These are phyloP conservation scores for Apostichopus japonicus DNA, from an alignment of 35 echinoderm and acorn worm species.

Conservation along the genomic window DNA sequence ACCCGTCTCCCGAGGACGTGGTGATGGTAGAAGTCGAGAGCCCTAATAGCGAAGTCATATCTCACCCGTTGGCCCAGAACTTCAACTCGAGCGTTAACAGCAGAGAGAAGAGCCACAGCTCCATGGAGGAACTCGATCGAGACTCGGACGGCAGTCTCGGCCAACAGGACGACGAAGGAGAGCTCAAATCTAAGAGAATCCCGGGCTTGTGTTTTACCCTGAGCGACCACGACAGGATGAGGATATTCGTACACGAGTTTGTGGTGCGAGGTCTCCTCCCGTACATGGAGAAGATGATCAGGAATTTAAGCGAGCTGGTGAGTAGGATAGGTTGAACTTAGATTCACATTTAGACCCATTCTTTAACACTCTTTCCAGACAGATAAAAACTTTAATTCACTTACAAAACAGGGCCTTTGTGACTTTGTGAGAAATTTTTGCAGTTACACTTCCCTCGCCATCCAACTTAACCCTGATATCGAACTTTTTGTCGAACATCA, in stretches of 20 bases:
- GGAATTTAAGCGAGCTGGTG: conserved; percentile 90
- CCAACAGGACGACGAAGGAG: conserved; percentile 20
- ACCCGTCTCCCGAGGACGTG: conserved; percentile 76
- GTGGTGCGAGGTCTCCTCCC: conserved; percentile 88
- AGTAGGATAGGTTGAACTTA: not conserved
- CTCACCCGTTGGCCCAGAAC: conserved; percentile 68
- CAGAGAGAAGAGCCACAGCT: conserved; percentile 40
- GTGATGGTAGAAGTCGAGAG: conserved; percentile 72
- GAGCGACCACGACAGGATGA: conserved; percentile 88
- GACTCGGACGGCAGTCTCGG: conserved; percentile 16
- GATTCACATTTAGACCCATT: too few species aligned
- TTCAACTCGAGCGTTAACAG: not conserved
- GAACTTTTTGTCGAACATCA: too few species aligned
- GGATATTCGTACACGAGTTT: conserved; percentile 98
- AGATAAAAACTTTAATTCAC: too few species aligned
- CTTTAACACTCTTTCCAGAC: too few species aligned
- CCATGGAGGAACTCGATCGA: conserved; percentile 27
- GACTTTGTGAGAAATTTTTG: too few species aligned
- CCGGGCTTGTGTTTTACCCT: conserved; percentile 84
- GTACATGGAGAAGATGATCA: conserved; percentile 97
- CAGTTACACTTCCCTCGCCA: too few species aligned
- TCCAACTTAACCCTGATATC: too few species aligned
- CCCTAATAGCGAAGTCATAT: conserved; percentile 76
- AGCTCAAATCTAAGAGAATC: conserved; percentile 30
- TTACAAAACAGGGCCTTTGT: too few species aligned